Base-by-base conservation (phyloP, 2,888 invertebrate species). In the Amblyjoppa proteus region DNA sequence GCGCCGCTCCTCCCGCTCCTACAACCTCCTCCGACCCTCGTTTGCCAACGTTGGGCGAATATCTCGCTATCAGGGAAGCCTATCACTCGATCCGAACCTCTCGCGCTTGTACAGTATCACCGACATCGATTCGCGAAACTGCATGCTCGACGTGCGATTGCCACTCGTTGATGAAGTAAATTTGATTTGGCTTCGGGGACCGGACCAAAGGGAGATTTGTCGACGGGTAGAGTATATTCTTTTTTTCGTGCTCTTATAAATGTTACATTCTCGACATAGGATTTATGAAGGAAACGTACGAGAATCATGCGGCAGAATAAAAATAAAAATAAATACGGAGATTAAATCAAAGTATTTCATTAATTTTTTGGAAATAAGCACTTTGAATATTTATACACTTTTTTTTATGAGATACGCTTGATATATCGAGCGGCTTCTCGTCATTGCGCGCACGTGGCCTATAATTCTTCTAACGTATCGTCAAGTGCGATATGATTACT, bases 41-140 rank as follows among this genome's bases (percentile, higher is more conserved):
- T 49, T 49, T 49, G 25, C 70, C 9, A 70, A 70, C 70, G 25
- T 31, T 70, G 16, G 5, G 13, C 70, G 70, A 7, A 70, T 70
- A 70, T 41, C 56, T 53, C 66, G 64, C 64, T 34, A 64, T 64
- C 64, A 31, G 31, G 41, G 31, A 68, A n/a, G 66, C 68, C 41
- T 68, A 77, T 77, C 77, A 68, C 56, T 68, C 77, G 77, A 68
- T 76, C 64, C 74, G 49, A 25, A 38, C 69, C 66, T 77, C 56
- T 70, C 70, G 25, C 56, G 61, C 75, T 49, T 51, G 53, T 69
- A 56, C 28, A 25, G 25, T 38, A 56, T 41, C 69, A 83, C 85
- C 76, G 81, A 70, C 87, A 78, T 74, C 83, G 66, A 87, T 90
- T 87, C 86, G 69, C 73, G 71, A 71, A 81, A 84, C 81, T 86